A percentile compares a stretch with the other conserved stretches of the same genome.
phyloP scores from a whole-genome alignment of 2,888 invertebrate genomes.

The Meteorus colon region DNA sequence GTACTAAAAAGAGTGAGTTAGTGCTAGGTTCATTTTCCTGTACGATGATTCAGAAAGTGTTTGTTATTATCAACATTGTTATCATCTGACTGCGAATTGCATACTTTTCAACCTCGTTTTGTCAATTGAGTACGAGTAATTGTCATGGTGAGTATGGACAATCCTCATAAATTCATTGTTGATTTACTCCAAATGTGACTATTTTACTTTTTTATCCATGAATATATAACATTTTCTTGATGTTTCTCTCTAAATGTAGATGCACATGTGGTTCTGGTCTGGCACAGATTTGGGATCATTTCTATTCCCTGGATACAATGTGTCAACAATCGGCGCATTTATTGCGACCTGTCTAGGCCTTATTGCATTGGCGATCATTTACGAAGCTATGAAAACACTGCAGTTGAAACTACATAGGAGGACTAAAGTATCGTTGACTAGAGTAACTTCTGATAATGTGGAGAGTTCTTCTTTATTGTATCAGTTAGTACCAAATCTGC shows the following conservation, averaged over 20 bases:
- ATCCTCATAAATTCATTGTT: neutral
- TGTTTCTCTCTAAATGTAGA: slow-evolving; percentile 56
- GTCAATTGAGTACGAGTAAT: neutral
- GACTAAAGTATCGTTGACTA: slow-evolving; percentile 67
- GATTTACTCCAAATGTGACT: neutral
- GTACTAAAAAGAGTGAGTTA: neutral
- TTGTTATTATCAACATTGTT: slow-evolving; percentile 22
- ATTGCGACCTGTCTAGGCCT: slow-evolving; percentile 78
- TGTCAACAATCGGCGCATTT: slow-evolving; percentile 74
- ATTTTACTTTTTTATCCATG: neutral
- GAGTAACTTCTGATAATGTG: slow-evolving; percentile 67
- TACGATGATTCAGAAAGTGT: slow-evolving; percentile 5
- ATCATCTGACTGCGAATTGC: slow-evolving; percentile 12
- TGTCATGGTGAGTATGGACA: slow-evolving; percentile 10
- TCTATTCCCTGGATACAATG: slow-evolving; percentile 78
- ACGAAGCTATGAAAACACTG: slow-evolving; percentile 76
- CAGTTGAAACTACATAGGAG: slow-evolving; percentile 73
- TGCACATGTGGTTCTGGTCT: slow-evolving; percentile 83
- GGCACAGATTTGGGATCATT: slow-evolving; percentile 79
- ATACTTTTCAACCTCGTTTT: neutral
- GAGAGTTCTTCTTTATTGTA: slow-evolving; percentile 73
- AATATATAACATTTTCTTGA: neutral
- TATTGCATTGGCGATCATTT: slow-evolving; percentile 77
- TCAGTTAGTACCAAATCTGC: slow-evolving; percentile 57
- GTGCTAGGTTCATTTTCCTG: slow-evolving; percentile 4